These are phyloP conservation scores for Tribolium castaneum DNA, from an alignment of 1,140 invertebrate genomes.

Conservation along the genomic window DNA sequence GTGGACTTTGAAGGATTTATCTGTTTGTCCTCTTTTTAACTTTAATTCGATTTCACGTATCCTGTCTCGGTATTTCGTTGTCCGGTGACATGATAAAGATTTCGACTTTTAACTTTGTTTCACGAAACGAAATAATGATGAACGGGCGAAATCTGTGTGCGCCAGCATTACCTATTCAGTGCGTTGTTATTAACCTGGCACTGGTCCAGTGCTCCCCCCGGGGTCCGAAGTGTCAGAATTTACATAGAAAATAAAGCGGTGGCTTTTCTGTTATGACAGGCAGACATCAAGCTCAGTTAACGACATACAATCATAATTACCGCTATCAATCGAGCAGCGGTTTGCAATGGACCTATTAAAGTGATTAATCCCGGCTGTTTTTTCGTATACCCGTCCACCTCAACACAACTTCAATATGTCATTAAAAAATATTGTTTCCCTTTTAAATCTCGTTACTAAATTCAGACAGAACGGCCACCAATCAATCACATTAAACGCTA, in stretches of 20 bases:
- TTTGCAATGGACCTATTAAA: slow-evolving; percentile 56
- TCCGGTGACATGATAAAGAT: slow-evolving; percentile 16
- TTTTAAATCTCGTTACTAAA: slow-evolving; percentile 49
- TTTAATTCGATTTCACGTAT: slow-evolving; percentile 23
- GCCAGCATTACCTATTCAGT: not conserved
- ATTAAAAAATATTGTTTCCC: slow-evolving; percentile 56
- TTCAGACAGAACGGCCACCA: slow-evolving; percentile 26
- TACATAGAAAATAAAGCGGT: slow-evolving; percentile 48
- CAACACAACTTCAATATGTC: slow-evolving; percentile 55
- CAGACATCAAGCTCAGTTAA: slow-evolving; percentile 55
- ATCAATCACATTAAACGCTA: slow-evolving; percentile 43
- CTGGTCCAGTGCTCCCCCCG: slow-evolving; percentile 20
- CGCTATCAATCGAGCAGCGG: slow-evolving; percentile 53
- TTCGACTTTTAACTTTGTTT: not conserved
- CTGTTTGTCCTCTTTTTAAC: slow-evolving; percentile 51
- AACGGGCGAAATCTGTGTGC: not conserved
- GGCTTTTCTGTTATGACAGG: slow-evolving; percentile 53
- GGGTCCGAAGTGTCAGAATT: slow-evolving; percentile 41
- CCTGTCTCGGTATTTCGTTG: not conserved
- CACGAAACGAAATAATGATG: not conserved
- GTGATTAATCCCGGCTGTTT: slow-evolving; percentile 53
- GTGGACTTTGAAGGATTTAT: slow-evolving; percentile 60
- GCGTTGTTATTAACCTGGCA: not conserved
- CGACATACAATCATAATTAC: slow-evolving; percentile 56
- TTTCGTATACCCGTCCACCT: slow-evolving; percentile 42